Conservation (phyloP, 1,140 invertebrate species). For the Papilio aristodemus region DNA sequence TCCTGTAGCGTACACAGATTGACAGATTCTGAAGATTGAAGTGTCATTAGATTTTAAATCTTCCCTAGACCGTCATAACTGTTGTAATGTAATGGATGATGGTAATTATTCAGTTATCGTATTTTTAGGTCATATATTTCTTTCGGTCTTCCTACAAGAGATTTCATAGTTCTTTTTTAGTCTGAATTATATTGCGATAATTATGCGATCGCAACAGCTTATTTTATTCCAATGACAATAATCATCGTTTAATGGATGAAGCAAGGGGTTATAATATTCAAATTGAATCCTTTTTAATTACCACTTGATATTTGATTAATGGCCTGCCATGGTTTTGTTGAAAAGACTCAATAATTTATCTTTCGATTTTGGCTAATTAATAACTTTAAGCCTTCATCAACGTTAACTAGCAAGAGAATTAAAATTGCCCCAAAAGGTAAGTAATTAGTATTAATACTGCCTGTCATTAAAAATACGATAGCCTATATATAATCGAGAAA, state of each 20-base stretch:
- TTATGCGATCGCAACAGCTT: not conserved
- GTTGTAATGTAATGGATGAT: no score
- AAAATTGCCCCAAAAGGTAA: not conserved
- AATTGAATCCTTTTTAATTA: constrained; percentile 11
- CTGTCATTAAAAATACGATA: not conserved
- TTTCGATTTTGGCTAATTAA: constrained; percentile 17
- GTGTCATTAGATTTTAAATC: no score
- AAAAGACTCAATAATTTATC: constrained; percentile 18
- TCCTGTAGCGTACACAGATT: no score
- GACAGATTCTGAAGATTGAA: no score
- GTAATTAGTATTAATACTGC: not conserved
- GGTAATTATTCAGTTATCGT: no score
- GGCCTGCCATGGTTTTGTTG: not conserved
- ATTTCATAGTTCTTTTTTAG: not conserved
- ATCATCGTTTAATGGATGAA: not conserved
- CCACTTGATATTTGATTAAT: constrained; percentile 10
- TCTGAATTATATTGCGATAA: not conserved
- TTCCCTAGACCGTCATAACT: no score
- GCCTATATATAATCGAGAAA: no score
- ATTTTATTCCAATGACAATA: not conserved
- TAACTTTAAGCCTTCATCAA: constrained; percentile 1
- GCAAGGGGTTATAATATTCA: not conserved
- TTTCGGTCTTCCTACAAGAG: no score
- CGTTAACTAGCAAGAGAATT: constrained; percentile 1
- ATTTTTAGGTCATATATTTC: no score